These are phyloP conservation scores for Manacus vitellinus DNA, from an alignment of 2,113 vertebrate genomes.

Conservation along the genomic window DNA sequence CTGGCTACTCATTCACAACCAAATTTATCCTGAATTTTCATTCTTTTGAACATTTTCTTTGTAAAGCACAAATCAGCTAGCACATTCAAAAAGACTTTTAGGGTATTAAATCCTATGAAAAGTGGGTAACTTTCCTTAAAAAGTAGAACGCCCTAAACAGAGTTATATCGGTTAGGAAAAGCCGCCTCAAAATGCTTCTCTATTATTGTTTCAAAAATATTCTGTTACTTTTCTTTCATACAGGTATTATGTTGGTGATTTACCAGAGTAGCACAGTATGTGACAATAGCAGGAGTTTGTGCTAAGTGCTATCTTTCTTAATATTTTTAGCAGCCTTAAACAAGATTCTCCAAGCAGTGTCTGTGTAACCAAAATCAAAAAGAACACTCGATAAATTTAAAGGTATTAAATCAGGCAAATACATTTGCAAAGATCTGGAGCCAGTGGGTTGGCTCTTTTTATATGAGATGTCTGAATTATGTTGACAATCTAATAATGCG, in stretches of 20 bases:
- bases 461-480: conserved; percentile 75
- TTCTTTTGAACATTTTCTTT: not conserved
- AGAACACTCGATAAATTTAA: conserved; percentile 19
- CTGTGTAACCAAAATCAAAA: not conserved
- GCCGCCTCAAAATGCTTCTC: not conserved
- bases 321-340: not conserved
- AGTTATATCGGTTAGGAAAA: not conserved
- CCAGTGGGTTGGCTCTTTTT: conserved; percentile 59
- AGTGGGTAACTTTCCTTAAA: not conserved
- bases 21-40: not conserved
- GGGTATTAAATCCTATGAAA: not conserved
- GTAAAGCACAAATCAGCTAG: not conserved
- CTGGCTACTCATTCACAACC: not conserved
- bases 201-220: not conserved
- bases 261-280: not conserved
- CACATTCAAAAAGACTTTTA: not conserved
- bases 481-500: conserved; percentile 75
- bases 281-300: not conserved
- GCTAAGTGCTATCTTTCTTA: not conserved
- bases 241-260: not conserved
- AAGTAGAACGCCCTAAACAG: not conserved
- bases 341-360: not conserved
- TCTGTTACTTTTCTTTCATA: not conserved
- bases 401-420: conserved; percentile 62
- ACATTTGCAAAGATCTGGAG: conserved; percentile 46